phyloP scores from a whole-genome alignment of 2,113 vertebrate species.

The Gnathonemus echidnorhynchus region DNA sequence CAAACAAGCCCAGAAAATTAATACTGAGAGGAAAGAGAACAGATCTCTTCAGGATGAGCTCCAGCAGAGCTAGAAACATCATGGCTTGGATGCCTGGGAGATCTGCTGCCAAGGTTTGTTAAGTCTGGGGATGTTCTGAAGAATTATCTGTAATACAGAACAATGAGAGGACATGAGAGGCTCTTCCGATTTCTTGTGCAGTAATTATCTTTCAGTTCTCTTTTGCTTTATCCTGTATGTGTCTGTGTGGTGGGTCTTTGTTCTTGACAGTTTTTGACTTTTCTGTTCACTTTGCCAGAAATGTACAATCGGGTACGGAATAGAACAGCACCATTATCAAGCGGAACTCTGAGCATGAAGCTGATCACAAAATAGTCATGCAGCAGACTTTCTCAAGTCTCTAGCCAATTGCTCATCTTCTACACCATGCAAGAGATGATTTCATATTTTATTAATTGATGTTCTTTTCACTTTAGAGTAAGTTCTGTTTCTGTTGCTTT shows the following conservation, averaged over 20 bases:
- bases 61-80: background rate
- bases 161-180: background rate
- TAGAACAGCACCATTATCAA: slow-evolving; percentile 14
- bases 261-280: background rate
- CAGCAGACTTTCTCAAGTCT: background rate
- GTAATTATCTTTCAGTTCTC: background rate
- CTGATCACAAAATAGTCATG: background rate
- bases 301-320: slow-evolving; percentile 26
- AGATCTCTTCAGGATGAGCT: background rate
- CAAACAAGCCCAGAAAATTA: background rate
- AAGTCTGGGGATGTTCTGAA: background rate
- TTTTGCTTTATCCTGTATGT: background rate
- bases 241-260: background rate
- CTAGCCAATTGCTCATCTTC: background rate
- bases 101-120: background rate
- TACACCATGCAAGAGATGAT: background rate
- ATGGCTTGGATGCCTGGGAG: background rate
- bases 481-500: background rate
- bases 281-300: slow-evolving; percentile 17
- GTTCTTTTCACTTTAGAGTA: background rate
- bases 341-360: background rate
- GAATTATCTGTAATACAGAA: background rate
- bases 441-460: background rate
- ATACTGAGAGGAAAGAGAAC: background rate
- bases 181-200: background rate